Evolutionary conservation across 2,888 invertebrate species (phyloP), one percentile per base, ranked within the genome.

Genomic region (Peribatodes rhomboidaria): DNA sequence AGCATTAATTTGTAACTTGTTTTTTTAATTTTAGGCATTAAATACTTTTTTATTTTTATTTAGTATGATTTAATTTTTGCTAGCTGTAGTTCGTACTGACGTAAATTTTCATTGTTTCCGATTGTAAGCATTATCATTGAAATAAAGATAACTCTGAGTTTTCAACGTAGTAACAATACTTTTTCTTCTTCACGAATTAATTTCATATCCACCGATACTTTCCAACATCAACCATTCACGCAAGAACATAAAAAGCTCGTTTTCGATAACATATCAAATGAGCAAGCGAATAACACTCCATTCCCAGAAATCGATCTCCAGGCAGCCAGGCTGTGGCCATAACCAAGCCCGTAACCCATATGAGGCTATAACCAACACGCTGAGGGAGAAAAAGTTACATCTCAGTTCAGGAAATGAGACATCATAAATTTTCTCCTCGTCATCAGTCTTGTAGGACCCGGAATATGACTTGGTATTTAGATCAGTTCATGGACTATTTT

Each of bases 281-380:
- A 62, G n/a, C 44, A 18, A 49, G 9, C 54, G 20, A 56, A 62
- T 63, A 57, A 63, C 57, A 57, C 57, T 63, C 57, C 52, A 63
- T 57, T 62, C 52, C 46, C 52, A 33, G 20, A n/a, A 62, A 63
- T 57, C 62, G 62, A 57, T 57, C 52, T 50, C 27, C 27, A 56
- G 62, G 44, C 41, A 52, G 37, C 37, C 41, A 63, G 62, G 27
- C 42, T 56, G 20, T 52, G 42, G 50, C 37, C 49, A 61, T 56
- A 57, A 63, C 57, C 20, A 39, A 63, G 62, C 20, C 39, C 57
- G 41, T 52, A 63, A 52, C 44, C 44, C 42, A 55, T 44, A 42
- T 13, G 62, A 63, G 52, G 39, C 46, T 39, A 53, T 63, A 63
- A 63, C 44, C 20, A 18, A 63, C 57, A 63, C 52, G 14, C 57